phyloP scores from a whole-genome alignment of 30 jellyfish, hydroid and myxozoan species.

The Aurelia coerulea region DNA sequence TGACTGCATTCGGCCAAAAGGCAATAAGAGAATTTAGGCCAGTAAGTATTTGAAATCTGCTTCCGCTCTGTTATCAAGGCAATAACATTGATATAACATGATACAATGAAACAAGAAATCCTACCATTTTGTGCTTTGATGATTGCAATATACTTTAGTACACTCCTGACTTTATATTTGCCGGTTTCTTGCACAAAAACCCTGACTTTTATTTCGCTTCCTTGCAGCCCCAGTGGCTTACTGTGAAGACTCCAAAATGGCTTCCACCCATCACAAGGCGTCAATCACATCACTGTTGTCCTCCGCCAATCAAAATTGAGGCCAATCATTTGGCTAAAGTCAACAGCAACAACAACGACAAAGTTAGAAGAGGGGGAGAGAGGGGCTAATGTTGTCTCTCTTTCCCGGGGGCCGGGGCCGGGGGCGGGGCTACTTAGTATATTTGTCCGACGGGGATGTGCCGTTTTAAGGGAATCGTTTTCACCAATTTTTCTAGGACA shows the following conservation, averaged over 20 bases:
- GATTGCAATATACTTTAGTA: background rate
- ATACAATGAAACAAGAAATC: background rate
- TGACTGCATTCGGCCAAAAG: no score
- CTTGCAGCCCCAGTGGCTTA: background rate
- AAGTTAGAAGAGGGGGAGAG: no score
- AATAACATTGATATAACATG: background rate
- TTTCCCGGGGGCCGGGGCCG: no score
- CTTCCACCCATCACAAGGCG: constrained; percentile 70
- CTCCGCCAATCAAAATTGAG: constrained; percentile 11
- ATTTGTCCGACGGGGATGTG: no score
- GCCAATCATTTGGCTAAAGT: background rate
- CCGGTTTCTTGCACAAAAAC: background rate
- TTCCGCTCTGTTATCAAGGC: constrained; percentile 11
- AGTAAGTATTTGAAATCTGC: background rate
- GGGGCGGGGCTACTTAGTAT: no score
- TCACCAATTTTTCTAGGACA: no score
- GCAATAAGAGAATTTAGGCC: no score
- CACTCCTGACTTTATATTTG: background rate
- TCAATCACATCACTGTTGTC: constrained; percentile 28
- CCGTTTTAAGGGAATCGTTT: no score
- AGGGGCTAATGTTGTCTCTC: no score
- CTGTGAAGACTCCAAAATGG: constrained; percentile 64
- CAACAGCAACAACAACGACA: no score
- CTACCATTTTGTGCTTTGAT: constrained; percentile 19
- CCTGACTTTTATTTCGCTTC: background rate